Evolutionary conservation across 2,113 vertebrate species (phyloP).

Genomic region (Azemiops feae): DNA sequence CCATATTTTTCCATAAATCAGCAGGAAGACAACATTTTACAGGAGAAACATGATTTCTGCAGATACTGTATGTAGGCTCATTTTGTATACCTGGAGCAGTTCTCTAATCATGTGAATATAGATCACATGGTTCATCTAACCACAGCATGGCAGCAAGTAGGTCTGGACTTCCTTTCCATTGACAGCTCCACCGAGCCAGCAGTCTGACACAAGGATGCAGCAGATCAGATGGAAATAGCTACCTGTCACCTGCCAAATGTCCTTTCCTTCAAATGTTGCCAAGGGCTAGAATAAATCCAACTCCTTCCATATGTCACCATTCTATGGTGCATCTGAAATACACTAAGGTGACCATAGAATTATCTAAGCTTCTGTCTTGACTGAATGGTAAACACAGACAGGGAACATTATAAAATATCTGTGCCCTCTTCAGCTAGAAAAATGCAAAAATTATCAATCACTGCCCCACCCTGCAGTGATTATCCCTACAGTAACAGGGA

Average conservation of each 20-base stretch:
- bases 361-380: not conserved
- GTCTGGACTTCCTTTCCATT: not conserved
- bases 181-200: not conserved
- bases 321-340: not conserved
- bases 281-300: not conserved
- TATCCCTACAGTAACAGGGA: not conserved
- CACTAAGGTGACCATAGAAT: not conserved
- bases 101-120: not conserved
- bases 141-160: not conserved
- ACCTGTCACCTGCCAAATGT: not conserved
- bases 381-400: not conserved
- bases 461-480: not conserved
- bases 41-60: not conserved
- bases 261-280: not conserved
- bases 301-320: not conserved
- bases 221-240: not conserved
- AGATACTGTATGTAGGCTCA: not conserved
- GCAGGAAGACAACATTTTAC: not conserved
- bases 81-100: not conserved
- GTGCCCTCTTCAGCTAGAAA: not conserved
- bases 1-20: not conserved
- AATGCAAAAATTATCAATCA: not conserved
- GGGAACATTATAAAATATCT: not conserved
- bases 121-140: not conserved
- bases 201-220: not conserved